Base-by-base conservation (phyloP, 1,140 invertebrate genomes). In the Listronotus bonariensis region DNA sequence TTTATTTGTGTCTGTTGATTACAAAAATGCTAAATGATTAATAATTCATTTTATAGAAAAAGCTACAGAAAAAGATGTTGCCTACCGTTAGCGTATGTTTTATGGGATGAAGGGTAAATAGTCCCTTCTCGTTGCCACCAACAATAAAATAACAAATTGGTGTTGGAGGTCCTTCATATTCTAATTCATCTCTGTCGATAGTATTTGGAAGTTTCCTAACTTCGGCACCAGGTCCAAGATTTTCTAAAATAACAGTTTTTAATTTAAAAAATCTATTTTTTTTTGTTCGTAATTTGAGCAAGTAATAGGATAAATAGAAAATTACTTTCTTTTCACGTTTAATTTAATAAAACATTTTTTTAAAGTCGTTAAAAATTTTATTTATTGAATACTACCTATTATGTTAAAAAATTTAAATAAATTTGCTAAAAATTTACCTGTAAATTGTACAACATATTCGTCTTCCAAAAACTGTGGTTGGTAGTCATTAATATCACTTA, bases 61-160 rank as follows among this genome's bases (percentile, higher is more conserved):
- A n/a, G n/a, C n/a, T n/a, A n/a, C n/a, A n/a, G n/a, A n/a, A n/a
- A n/a, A n/a, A n/a, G n/a, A n/a, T n/a, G 2, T 36, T 36, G 63
- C 59, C 68, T 73, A 74, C 74, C 8, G 69, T 66, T 46, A 78
- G 53, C 65, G 89, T 82, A 74, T 95, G 92, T 4, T 86, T 86
- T 45, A 87, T 83, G 17, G 86, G 86, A 72, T 95, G 87, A 11
- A 96, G 76, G 42, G 83, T 77, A 72, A 96, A 96, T 51, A 85
- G 79, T 9, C 83, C 83, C 40, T 88, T 84, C 8, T 89, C 86
- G 74, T 95, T 92, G 18, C 93, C 93, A 14, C 84, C 84, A 14
- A 95, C 85, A 63, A 96, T 92, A 74, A 90, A 95, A 76, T 95
- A 96, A 76, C 93, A 96, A 12, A 94, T 90, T 72, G 89, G 88